Evolutionary conservation across 2,888 invertebrate species (phyloP).

Genomic region (Heliconius hortense): DNA sequence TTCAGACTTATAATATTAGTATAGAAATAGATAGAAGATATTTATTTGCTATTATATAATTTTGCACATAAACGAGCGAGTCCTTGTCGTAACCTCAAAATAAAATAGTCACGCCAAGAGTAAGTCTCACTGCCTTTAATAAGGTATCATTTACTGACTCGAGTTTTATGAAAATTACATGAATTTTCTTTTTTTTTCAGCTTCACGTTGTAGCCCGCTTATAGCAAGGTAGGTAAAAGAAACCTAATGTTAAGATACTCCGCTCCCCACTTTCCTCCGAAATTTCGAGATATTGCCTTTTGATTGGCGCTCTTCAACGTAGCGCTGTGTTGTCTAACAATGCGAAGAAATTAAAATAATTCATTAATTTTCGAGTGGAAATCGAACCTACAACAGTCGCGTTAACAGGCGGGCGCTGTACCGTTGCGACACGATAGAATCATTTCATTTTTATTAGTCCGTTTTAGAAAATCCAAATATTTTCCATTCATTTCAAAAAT

Average conservation of each 20-base stretch:
- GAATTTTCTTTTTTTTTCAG: background rate
- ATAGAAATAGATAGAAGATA: background rate
- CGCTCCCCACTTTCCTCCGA: no score
- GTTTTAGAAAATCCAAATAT: no score
- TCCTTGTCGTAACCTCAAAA: constrained; percentile 18
- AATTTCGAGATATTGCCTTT: no score
- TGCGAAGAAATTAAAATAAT: no score
- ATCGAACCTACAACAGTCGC: no score
- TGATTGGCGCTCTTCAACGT: no score
- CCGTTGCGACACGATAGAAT: no score
- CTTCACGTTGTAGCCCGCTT: background rate
- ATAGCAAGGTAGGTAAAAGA: background rate
- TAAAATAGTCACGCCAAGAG: background rate
- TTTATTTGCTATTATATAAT: background rate
- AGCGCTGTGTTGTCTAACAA: no score
- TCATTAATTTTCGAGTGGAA: no score
- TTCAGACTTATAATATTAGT: background rate
- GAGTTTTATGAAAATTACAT: background rate
- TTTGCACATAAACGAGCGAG: background rate
- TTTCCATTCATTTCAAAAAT: no score
- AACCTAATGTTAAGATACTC: background rate
- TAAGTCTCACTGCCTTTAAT: background rate
- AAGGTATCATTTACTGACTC: background rate
- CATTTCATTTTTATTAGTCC: no score
- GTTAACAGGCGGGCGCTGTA: no score